Evolutionary conservation across 2,888 invertebrate species (phyloP).

Genomic region (Andrena fulva): DNA sequence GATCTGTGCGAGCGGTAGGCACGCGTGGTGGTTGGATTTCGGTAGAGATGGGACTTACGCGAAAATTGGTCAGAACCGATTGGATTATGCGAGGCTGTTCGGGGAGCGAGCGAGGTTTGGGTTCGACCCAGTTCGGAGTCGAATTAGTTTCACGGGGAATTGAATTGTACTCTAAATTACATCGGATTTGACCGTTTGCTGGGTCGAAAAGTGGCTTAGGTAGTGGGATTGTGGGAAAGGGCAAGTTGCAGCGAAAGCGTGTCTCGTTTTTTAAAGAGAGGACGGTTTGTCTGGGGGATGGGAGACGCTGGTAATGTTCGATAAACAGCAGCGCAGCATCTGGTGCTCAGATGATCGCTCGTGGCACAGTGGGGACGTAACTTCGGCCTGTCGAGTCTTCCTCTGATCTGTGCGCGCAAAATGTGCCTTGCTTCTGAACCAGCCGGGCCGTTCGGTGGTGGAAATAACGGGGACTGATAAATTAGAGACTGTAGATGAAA

Average conservation of each 20-base stretch:
- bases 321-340: constrained; percentile 24
- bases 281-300: background rate
- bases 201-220: background rate
- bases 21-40: background rate
- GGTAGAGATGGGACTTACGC: background rate
- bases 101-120: background rate
- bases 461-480: too few species aligned
- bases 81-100: background rate
- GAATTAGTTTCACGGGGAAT: constrained; percentile 22
- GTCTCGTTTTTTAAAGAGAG: background rate
- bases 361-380: constrained; percentile 17
- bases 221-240: background rate
- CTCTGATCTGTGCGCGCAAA: background rate
- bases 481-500: too few species aligned
- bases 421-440: background rate
- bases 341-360: constrained; percentile 39
- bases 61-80: constrained; percentile 42
- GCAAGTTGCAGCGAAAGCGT: background rate
- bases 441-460: too few species aligned
- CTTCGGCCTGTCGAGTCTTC: constrained; percentile 2
- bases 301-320: constrained; percentile 6
- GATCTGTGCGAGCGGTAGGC: background rate
- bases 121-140: constrained; percentile 9
- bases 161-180: constrained; percentile 32
- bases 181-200: constrained; percentile 11